Base-by-base conservation (phyloP, 53 echinoderm and acorn worm species). In the Mesocentrotus franciscanus region DNA sequence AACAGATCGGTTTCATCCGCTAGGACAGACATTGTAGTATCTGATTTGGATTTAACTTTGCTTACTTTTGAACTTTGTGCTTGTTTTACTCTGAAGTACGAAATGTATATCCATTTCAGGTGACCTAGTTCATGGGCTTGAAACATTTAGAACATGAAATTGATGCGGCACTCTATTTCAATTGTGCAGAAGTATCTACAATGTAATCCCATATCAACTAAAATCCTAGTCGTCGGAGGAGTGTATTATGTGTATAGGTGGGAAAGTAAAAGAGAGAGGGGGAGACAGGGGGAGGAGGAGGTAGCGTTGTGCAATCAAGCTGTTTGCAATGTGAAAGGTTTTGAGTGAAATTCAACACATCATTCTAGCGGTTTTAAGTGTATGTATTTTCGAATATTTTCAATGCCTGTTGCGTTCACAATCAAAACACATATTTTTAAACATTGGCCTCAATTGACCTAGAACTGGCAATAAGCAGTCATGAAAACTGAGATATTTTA, bases 121-220 rank as follows among this genome's bases (percentile, higher is more conserved):
- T 27, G 42, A 81, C 81, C 81, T 18, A 81, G 81, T 81, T 81
- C 81, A 39, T 8, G 81, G 81, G 18, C 81, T 30, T 36, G 20
- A 81, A 81, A 42, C 81, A 81, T 81, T 42, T 36, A 81, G 81
- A 81, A 81, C 42, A 39, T 81, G 81, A 81, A 36, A 81, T 81
- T 9, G 42, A 42, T 81, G 42, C 81, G 34, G 42, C 81, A 81
- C 81, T 81, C 20, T 81, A 15, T 42, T 36, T 81, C 42, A 81
- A 81, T 81, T 81, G 81, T 81, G 20, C 20, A 75, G 26, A 42
- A 81, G 81, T 81, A 36, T 81, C 42, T 7, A 14, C 39, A 39
- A 39, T 8, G 81, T 81, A 81, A 42, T 81, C 81, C 29, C 30
- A 76, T 18, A 42, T 81, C 36, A 42, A 81, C 17, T 18, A 81